Evolutionary conservation across 2,797 vertebrate species (phyloP), one percentile per base, ranked within the genome.

Genomic region (Lindbergichthys nudifrons): DNA sequence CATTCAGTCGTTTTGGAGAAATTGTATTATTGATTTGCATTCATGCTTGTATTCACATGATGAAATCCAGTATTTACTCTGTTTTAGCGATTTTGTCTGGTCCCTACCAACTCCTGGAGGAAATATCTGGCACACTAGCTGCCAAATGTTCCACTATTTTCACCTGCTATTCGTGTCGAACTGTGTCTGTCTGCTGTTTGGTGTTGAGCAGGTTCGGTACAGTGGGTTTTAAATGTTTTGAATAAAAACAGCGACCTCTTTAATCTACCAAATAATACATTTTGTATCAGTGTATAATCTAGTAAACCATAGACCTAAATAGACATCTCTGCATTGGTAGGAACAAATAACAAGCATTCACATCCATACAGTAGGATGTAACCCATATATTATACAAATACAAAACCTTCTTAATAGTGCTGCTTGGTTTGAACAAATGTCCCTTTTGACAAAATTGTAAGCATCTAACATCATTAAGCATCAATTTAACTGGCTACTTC

Each of bases 381-480:
- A 65, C n/a, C 47, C 32, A 26, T 26, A n/a, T 39, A 51, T 23
- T 7, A 23, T 13, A 30, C 39, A 48, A 52, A 58, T 23, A 57
- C 10, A 6, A 62, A 51, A 26, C 21, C 26, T 43, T 16, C 32
- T 50, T 41, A 72, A 23, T 48, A 42, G 58, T 36, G 66, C 53
- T 23, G 65, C 39, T 57, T 58, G 66, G 77, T 39, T 41, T 61
- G 53, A 70, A 65, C 51, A 58, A n/a, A 60, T 75, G 73, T 64
- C 36, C 42, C 18, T 26, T 73, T 66, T 52, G 48, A 79, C 68
- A 67, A 70, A 75, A 80, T 47, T 69, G 26, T 54, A 32, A 16
- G n/a, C 54, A 46, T 78, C 36, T 39, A 69, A 73, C 77, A 50
- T 74, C 51, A 51, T 89, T 74, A 83, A 61, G 47, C 53, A 81